These are phyloP conservation scores for Chaetops frenatus DNA, from an alignment of 2,113 vertebrate species.

Conservation along the genomic window DNA sequence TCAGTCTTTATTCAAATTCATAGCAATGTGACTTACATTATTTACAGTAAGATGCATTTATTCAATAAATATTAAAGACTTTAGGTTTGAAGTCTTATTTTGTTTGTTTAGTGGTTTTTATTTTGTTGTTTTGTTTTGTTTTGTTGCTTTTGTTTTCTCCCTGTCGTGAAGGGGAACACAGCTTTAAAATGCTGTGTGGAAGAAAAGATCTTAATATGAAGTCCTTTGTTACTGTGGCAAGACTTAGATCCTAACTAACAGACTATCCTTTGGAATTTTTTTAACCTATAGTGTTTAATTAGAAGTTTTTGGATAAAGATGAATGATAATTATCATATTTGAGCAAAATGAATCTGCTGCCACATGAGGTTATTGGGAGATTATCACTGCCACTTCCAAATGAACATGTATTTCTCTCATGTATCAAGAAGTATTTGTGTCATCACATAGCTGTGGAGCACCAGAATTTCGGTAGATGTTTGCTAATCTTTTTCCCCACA, in stretches of 20 bases:
- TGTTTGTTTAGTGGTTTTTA: not conserved
- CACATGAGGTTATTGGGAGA: not conserved
- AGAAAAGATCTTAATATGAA: not conserved
- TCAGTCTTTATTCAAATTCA: not conserved
- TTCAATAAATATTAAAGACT: not conserved
- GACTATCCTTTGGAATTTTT: not conserved
- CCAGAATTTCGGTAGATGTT: not conserved
- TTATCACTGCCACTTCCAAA: not conserved
- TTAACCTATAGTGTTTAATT: not conserved
- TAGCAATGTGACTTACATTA: not conserved
- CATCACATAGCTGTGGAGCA: not conserved
- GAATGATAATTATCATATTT: not conserved
- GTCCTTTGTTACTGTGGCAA: not conserved
- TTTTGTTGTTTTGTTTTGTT: not conserved
- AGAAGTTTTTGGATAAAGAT: not conserved
- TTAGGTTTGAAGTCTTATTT: not conserved
- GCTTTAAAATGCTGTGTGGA: not conserved
- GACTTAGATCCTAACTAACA: not conserved
- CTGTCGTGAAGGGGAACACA: not conserved
- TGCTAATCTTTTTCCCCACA: not conserved
- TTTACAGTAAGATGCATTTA: not conserved
- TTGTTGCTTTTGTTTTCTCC: not conserved
- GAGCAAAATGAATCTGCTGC: not conserved
- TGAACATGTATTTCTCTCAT: fast-evolving
- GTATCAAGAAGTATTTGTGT: not conserved